These are phyloP conservation scores for Otolemur garnettii DNA, from an alignment of 2,113 vertebrate genomes.

Conservation along the genomic window DNA sequence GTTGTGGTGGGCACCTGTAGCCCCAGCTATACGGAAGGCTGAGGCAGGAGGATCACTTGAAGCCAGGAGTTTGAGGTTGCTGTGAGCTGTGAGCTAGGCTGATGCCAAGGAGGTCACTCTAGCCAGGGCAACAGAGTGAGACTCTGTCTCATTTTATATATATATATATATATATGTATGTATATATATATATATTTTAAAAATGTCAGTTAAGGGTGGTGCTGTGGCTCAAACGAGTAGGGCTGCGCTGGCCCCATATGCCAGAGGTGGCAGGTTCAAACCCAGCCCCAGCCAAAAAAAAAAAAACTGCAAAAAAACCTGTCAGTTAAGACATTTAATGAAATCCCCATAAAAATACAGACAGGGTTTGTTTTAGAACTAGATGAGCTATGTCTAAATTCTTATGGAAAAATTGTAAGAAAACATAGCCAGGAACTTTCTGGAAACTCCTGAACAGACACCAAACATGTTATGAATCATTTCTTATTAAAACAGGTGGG, in stretches of 20 bases:
- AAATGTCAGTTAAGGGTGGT: too few species aligned
- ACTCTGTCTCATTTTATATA: background rate
- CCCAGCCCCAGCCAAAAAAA: background rate
- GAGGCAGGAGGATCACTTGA: too few species aligned
- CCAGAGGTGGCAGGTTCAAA: too few species aligned
- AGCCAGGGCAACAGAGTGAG: background rate
- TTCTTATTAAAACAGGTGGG: background rate
- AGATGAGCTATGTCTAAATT: background rate
- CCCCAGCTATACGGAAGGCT: too few species aligned
- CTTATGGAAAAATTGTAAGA: constrained; percentile 10
- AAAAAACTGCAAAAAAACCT: too few species aligned
- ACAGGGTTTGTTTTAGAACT: background rate
- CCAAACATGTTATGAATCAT: background rate
- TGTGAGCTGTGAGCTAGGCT: background rate
- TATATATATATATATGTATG: too few species aligned
- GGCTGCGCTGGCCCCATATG: too few species aligned
- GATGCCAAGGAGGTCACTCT: background rate
- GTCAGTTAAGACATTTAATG: background rate
- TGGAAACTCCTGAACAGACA: background rate
- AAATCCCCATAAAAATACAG: background rate
- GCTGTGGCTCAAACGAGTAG: too few species aligned
- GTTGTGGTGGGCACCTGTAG: too few species aligned
- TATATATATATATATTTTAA: too few species aligned
- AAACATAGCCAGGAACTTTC: background rate
- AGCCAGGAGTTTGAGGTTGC: background rate